Evolutionary conservation across 2,888 invertebrate genomes (phyloP).

Genomic region (Ichneumon xanthorius): DNA sequence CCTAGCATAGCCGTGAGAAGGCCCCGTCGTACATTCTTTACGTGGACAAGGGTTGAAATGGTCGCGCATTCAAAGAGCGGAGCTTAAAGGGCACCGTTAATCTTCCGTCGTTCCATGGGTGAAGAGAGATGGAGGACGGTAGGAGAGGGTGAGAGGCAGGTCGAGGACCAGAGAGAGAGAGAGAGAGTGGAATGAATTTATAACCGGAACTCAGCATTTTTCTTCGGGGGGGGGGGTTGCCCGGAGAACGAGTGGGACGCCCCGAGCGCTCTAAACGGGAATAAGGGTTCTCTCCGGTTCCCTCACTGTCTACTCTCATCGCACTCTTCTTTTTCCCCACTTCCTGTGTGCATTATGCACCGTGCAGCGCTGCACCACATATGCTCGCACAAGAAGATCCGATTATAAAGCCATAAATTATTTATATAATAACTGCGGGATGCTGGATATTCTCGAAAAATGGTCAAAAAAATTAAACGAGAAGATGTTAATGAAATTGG

Average conservation of each 20-base stretch:
- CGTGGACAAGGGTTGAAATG: conserved; percentile 65
- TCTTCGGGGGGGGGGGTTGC: conserved; percentile 27
- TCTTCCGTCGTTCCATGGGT: conserved; percentile 59
- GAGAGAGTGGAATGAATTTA: conserved; percentile 64
- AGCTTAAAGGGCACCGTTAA: conserved; percentile 69
- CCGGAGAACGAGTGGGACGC: conserved; percentile 24
- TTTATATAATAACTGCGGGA: not conserved
- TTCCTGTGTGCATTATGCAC: not conserved
- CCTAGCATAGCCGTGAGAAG: conserved; percentile 32
- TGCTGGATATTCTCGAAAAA: not conserved
- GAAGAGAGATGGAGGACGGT: conserved; percentile 30
- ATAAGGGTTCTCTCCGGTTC: conserved; percentile 42
- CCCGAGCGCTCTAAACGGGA: conserved; percentile 54
- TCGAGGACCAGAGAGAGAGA: conserved; percentile 1
- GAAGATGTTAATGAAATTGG: not conserved
- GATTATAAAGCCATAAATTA: not conserved
- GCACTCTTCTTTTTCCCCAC: not conserved
- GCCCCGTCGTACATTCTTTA: conserved; percentile 61
- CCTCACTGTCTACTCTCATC: conserved; percentile 35
- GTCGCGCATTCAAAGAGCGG: conserved; percentile 66
- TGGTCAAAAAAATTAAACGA: not conserved
- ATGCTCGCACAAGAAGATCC: conserved; percentile 5
- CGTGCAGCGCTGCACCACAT: not conserved
- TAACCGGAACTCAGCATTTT: conserved; percentile 63
- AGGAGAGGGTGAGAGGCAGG: conserved; percentile 4